Conservation (phyloP, 2,797 vertebrate genomes). For the Phrynocephalus forsythii region DNA sequence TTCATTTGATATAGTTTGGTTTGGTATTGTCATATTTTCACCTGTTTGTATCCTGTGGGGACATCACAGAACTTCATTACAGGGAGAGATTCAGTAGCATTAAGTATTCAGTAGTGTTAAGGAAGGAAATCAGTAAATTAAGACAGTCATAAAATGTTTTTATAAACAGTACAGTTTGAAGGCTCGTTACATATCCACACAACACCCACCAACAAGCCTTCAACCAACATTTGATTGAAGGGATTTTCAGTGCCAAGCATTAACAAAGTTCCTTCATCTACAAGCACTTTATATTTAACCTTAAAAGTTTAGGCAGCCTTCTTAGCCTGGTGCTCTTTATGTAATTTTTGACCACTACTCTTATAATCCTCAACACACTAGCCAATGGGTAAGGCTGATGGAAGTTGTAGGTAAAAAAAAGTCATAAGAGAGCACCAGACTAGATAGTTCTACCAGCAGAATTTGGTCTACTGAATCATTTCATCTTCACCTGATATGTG, state of each 20-base stretch:
- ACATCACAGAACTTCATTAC: neutral
- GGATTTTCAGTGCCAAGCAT: neutral
- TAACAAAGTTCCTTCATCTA: neutral
- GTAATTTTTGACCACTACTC: neutral
- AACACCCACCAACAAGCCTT: neutral
- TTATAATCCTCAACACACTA: neutral
- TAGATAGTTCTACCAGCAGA: neutral
- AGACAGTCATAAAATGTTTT: neutral
- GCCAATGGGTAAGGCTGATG: neutral
- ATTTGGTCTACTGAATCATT: neutral
- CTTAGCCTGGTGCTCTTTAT: neutral
- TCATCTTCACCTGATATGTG: neutral
- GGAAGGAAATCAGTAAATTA: neutral
- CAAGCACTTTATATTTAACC: neutral
- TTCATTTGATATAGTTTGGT: neutral
- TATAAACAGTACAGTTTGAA: neutral
- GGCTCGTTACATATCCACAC: neutral
- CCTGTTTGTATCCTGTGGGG: neutral
- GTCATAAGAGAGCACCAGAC: neutral
- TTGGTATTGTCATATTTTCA: neutral
- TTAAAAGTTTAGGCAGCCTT: neutral
- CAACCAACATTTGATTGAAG: conserved; percentile 5
- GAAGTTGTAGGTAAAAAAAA: neutral
- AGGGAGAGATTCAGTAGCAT: neutral
- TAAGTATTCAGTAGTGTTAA: neutral